phyloP scores from a whole-genome alignment of 2,888 invertebrate species.

The Tetramorium bicarinatum region DNA sequence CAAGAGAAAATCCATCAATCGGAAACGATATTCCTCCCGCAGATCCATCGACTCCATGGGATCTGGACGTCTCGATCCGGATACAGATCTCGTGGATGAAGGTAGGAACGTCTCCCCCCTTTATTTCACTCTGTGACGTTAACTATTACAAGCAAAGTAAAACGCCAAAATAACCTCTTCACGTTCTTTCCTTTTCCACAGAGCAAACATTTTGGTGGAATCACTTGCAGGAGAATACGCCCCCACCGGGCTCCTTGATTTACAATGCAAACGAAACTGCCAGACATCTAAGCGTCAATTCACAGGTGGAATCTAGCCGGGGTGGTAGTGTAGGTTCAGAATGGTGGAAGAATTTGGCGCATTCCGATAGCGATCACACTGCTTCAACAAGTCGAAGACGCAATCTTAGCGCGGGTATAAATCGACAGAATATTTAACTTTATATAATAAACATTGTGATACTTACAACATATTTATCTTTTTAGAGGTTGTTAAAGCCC shows the following conservation, averaged over 20 bases:
- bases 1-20: slow-evolving; percentile 59
- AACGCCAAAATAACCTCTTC: not conserved
- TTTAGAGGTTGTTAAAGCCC: not conserved
- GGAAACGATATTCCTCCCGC: slow-evolving; percentile 33
- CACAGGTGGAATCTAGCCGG: slow-evolving; percentile 7
- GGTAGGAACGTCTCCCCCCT: slow-evolving; percentile 47
- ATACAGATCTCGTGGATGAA: slow-evolving; percentile 59
- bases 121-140: not conserved
- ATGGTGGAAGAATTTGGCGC: slow-evolving; percentile 73
- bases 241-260: slow-evolving; percentile 35
- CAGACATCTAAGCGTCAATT: slow-evolving; percentile 57
- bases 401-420: not conserved
- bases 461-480: not conserved
- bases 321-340: not conserved
- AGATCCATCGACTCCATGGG: slow-evolving; percentile 24
- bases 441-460: not conserved
- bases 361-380: not conserved
- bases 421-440: not conserved
- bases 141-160: not conserved
- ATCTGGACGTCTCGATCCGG: slow-evolving; percentile 65
- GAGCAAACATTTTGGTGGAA: slow-evolving; percentile 70
- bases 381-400: not conserved
- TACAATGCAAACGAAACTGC: slow-evolving; percentile 52
- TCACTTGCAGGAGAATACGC: slow-evolving; percentile 64
- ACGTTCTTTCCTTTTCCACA: slow-evolving; percentile 39